Base-by-base conservation (phyloP, 1,140 invertebrate species). In the Elysia chlorotica region DNA sequence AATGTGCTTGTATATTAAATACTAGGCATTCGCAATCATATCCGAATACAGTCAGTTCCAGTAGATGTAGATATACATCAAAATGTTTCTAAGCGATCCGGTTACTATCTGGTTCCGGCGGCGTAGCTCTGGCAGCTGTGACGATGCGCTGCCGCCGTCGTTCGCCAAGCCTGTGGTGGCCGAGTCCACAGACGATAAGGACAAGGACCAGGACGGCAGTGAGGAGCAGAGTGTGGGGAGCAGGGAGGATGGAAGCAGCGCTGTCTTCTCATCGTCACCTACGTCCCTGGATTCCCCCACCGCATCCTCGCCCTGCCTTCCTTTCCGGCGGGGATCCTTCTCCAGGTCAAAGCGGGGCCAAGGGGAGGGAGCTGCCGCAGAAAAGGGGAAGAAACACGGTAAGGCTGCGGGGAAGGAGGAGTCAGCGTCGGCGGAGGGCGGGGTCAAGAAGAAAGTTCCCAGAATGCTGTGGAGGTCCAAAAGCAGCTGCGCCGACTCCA, bases 41-140 rank as follows among this genome's bases (percentile, higher is more conserved):
- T n/a, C n/a, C n/a, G n/a, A n/a, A n/a, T n/a, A n/a, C n/a, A n/a
- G n/a, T n/a, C n/a, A n/a, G n/a, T n/a, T n/a, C n/a, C n/a, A n/a
- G n/a, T n/a, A n/a, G n/a, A n/a, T n/a, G n/a, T n/a, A n/a, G n/a
- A n/a, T n/a, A n/a, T n/a, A n/a, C n/a, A n/a, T n/a, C 41, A 56
- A 2, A 21, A 71, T 71, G 69, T 71, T 71, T 33, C 38, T 71
- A 23, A 62, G 57, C 31, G 69, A 71, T 31, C 69, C 69, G 2
- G 59, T 71, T 1, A 63, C 36, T 2, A 14, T 71, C 10, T 71
- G 69, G 69, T 71, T 71, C 38, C 21, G 69, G 23, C 10, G 69
- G n/a, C 56, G 57, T 23, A 71, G 59, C 30, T 21, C 21, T 17
- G 48, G 56, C 1, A 33, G 2, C 21, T 30, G 48, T 3, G 10